These are phyloP conservation scores for Pomacea canaliculata DNA, from an alignment of 2,888 invertebrate genomes.

Conservation along the genomic window DNA sequence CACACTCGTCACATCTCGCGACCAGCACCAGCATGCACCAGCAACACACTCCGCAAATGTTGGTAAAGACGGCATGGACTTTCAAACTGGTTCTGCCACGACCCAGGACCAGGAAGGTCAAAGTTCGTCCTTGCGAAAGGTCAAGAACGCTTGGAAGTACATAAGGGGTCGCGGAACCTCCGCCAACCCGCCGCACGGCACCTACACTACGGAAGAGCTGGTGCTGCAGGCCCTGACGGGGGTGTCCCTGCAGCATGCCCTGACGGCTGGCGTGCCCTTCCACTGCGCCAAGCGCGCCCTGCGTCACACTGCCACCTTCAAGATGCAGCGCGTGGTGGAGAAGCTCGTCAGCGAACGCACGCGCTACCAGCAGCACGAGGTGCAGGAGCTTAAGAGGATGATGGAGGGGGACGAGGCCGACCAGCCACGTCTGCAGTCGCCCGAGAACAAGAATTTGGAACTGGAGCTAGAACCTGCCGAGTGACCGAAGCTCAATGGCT, in stretches of 20 bases:
- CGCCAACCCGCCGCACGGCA: constrained; percentile 27
- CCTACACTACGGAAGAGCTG: constrained; percentile 52
- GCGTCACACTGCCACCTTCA: constrained; percentile 63
- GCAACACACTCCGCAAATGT: constrained; percentile 8
- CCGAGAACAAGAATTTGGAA: too few relatives aligned
- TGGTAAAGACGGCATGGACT: background rate
- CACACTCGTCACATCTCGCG: background rate
- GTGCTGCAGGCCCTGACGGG: constrained; percentile 57
- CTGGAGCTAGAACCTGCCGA: too few relatives aligned
- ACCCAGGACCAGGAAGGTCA: background rate
- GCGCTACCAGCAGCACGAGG: constrained; percentile 55
- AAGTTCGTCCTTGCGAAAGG: constrained; percentile 16
- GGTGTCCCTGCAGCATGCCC: constrained; percentile 33
- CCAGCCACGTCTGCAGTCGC: background rate
- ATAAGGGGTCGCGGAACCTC: constrained; percentile 46
- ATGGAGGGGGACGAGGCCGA: constrained; percentile 20
- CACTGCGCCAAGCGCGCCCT: constrained; percentile 58
- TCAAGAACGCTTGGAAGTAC: constrained; percentile 50
- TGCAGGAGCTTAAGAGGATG: constrained; percentile 46
- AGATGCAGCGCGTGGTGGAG: constrained; percentile 63
- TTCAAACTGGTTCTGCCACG: background rate
- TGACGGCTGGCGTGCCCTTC: constrained; percentile 39
- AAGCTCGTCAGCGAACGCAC: constrained; percentile 54
- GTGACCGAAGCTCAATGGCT: too few relatives aligned
- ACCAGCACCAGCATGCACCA: constrained; percentile 1